Base-by-base conservation (phyloP, 1,140 invertebrate species). In the Nomia melanderi region DNA sequence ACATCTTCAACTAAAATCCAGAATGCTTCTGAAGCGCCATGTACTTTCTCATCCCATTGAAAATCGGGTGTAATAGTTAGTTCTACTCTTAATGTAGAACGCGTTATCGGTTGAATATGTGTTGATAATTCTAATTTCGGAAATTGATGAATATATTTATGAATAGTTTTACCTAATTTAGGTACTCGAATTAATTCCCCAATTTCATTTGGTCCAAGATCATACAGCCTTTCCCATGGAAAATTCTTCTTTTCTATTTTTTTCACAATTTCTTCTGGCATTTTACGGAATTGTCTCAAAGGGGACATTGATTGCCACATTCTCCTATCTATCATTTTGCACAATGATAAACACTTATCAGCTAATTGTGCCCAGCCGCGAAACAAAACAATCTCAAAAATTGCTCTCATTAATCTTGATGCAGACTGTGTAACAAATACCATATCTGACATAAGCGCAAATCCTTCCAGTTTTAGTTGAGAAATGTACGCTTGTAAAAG, bases 271-370 rank as follows among this genome's bases (percentile, higher is more conserved):
- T 99, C 98, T 85, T 99, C 97, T 0, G 98, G 98, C 94, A 99
- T 98, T 89, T 99, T 99, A 50, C 96, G 95, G 90, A 99, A 99
- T 90, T 99, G 99, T 27, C 99, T 93, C 0, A 99, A 92, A 5
- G 99, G 99, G 50, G 98, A 99, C 98, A 99, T 99, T 0, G 98
- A 99, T 91, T 99, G 98, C 99, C 99, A 99, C 98, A 99, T 99
- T 29, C 99, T 94, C 23, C 97, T 94, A 90, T 99, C 98, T 64
- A 99, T 98, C 99, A 99, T 99, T 93, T 99, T 99, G 90, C 98
- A 99, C 1, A 99, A 93, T 1, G 97, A 95, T 0, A 99, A 91
- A 14, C 98, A 96, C 92, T 99, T 99, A 89, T 99, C 98, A 25
- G 98, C 97, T 36, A 99, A 89, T 87, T 99, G 98, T 0, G 99